Percentiles rank a stretch among this genome's conserved stretches.
Conservation (phyloP, 2,888 invertebrate genomes). For the Lasioglossum malachurum region DNA sequence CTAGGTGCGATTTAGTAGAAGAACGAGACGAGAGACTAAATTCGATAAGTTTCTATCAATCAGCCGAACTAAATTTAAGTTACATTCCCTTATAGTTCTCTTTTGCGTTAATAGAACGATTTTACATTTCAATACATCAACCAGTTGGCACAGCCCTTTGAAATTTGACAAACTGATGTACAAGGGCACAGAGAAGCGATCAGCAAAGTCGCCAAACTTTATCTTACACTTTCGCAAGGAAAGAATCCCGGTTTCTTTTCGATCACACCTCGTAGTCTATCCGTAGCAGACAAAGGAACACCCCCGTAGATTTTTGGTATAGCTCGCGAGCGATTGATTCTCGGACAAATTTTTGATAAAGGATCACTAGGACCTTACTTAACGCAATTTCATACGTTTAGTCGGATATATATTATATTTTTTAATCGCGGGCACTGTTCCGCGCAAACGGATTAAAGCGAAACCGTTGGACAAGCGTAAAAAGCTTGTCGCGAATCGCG, state of each 20-base stretch:
- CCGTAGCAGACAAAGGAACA: not conserved
- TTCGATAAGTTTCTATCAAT: no score
- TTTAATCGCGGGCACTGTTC: constrained; percentile 1
- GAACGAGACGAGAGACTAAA: no score
- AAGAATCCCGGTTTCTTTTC: not conserved
- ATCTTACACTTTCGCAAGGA: not conserved
- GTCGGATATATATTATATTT: constrained; percentile 7
- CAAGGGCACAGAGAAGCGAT: no score
- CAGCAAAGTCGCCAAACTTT: not conserved
- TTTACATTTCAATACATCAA: not conserved
- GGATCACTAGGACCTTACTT: constrained; percentile 5
- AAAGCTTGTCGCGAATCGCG: not conserved
- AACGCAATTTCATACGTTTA: constrained; percentile 4
- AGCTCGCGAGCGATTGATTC: not conserved
- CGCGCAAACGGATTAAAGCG: not conserved
- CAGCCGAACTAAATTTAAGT: not conserved
- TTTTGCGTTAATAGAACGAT: not conserved
- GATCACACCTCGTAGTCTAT: not conserved
- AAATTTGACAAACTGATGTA: not conserved
- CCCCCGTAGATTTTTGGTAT: not conserved
- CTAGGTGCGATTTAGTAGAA: no score
- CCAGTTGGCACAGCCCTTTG: not conserved
- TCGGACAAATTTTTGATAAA: not conserved
- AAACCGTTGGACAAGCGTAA: not conserved
- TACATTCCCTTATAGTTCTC: not conserved